These are phyloP conservation scores for Pollachius pollachius DNA, from an alignment of 2,113 vertebrate genomes.

Conservation along the genomic window DNA sequence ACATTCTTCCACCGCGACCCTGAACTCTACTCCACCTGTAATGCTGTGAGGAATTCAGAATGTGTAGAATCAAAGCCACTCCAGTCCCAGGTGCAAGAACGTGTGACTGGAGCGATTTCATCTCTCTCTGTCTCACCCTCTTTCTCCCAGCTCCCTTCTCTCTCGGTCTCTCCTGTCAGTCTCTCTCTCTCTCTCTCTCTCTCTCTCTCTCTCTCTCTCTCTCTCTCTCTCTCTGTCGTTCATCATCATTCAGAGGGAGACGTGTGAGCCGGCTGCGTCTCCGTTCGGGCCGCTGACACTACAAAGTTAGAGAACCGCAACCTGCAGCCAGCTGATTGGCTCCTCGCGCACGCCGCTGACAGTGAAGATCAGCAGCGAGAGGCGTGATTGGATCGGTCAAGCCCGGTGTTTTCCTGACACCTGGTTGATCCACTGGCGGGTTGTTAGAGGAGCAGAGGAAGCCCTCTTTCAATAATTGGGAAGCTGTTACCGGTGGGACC, in stretches of 20 bases:
- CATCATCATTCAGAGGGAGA: neutral
- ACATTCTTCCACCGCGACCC: too few relatives aligned
- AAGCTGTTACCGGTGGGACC: too few relatives aligned
- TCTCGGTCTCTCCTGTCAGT: conserved; percentile 3
- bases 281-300: conserved; percentile 25
- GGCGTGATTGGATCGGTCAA: conserved; percentile 53
- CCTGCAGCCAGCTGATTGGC: conserved; percentile 28
- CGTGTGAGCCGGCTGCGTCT: conserved; percentile 33
- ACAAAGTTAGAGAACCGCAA: conserved; percentile 19
- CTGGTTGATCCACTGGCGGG: too few relatives aligned
- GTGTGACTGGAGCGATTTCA: too few relatives aligned
- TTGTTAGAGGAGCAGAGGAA: too few relatives aligned
- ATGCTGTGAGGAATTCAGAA: conserved; percentile 1
- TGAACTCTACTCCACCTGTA: too few relatives aligned
- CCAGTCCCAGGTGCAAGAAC: too few relatives aligned
- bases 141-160: neutral
- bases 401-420: too few relatives aligned
- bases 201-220: neutral
- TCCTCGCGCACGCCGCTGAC: conserved; percentile 43
- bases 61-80: conserved; percentile 17
- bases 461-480: too few relatives aligned
- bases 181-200: conserved; percentile 10
- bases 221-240: too few relatives aligned
- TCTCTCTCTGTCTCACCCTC: neutral
- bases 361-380: conserved; percentile 38